Percentiles rank a stretch among this genome's conserved stretches.
These are phyloP conservation scores for Chouioia cunea DNA, from an alignment of 2,888 invertebrate species.

Conservation along the genomic window DNA sequence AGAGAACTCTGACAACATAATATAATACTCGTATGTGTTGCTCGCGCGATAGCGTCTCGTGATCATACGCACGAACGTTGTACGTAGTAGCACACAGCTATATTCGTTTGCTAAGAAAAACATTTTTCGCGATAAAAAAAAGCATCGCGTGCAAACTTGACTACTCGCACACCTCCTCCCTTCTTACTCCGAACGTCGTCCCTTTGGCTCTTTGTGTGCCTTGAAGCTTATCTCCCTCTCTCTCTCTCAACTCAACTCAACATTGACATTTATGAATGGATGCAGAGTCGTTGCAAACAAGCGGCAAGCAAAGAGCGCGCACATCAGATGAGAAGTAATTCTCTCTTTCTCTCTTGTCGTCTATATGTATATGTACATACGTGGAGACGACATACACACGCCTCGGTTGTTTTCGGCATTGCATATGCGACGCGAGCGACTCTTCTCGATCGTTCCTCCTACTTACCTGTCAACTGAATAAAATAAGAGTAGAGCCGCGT, in stretches of 20 bases:
- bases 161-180: neutral
- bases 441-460: constrained; percentile 5
- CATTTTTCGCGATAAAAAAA: no score
- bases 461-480: neutral
- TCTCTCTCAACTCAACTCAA: constrained; percentile 1
- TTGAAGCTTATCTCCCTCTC: neutral
- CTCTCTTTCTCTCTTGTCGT: no score
- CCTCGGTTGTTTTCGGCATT: neutral
- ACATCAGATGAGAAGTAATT: no score
- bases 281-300: no score
- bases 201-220: constrained; percentile 2
- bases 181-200: neutral
- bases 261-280: constrained; percentile 15
- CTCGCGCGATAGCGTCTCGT: neutral
- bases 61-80: neutral
- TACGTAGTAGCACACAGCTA: no score
- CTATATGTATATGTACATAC: neutral
- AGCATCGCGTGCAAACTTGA: no score
- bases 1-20: neutral
- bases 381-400: no score
- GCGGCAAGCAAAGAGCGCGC: no score
- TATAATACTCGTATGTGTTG: neutral
- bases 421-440: no score
- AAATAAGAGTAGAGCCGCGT: no score
- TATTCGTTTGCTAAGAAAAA: no score